These are phyloP conservation scores for Danionella cerebrum DNA, from an alignment of 2,113 vertebrate genomes.

Conservation along the genomic window DNA sequence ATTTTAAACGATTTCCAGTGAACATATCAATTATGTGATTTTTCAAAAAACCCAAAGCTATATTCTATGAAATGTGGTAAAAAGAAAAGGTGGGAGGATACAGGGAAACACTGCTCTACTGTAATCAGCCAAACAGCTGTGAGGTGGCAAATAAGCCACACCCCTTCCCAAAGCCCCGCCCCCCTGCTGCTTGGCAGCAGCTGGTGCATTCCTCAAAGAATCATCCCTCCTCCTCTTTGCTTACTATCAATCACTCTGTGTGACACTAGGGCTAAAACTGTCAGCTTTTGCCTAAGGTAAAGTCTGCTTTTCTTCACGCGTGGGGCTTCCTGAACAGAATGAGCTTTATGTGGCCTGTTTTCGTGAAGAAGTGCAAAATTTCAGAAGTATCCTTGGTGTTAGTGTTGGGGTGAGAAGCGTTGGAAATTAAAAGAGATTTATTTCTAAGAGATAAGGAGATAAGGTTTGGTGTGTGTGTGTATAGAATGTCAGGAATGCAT, in stretches of 20 bases:
- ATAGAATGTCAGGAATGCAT: slow-evolving; percentile 1
- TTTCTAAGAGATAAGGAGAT: not conserved
- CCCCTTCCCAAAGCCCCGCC: not conserved
- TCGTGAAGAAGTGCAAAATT: not conserved
- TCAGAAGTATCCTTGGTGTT: not conserved
- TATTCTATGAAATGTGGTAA: slow-evolving; percentile 11
- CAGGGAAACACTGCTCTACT: not conserved
- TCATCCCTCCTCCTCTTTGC: slow-evolving; percentile 3
- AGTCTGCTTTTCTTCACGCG: not conserved
- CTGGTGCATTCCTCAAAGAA: slow-evolving; percentile 20
- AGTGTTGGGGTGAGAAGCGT: not conserved
- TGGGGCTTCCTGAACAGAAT: not conserved
- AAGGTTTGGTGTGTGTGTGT: not conserved
- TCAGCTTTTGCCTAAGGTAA: slow-evolving; percentile 6
- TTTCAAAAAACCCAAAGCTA: not conserved
- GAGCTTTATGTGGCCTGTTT: not conserved
- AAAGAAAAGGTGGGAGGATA: not conserved
- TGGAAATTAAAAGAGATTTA: not conserved
- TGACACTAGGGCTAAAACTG: not conserved
- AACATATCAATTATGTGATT: not conserved
- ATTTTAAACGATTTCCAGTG: not conserved
- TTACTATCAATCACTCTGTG: slow-evolving; percentile 9
- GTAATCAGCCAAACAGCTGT: slow-evolving; percentile 10
- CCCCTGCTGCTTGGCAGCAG: not conserved
- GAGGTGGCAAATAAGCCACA: not conserved